Evolutionary conservation across 2,797 vertebrate species (phyloP), one percentile per base, ranked within the genome.

Genomic region (Clarias pachynema): DNA sequence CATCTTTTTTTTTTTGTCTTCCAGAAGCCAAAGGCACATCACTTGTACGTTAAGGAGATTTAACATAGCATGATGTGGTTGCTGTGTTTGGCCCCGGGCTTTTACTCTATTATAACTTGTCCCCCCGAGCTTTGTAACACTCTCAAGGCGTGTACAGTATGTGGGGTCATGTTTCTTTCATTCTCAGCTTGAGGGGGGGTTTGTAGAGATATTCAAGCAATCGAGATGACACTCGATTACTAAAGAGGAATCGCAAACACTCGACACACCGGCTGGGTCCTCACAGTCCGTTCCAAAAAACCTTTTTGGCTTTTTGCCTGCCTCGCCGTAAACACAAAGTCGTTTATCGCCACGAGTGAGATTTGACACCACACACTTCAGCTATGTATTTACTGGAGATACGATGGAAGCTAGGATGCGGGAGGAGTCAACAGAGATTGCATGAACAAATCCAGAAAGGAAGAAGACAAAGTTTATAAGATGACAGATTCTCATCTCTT

Each of bases 381-480:
- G 18, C 1, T 9, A 0, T 53, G 10, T 53, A 26, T 57, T 26
- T 75, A 53, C 49, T 29, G 26, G 26, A 75, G 73, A 75, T 75
- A 57, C 3, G 49, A 57, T 31, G 8, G 53, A 56, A 75, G n/a
- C 49, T 56, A 22, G 31, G 26, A 56, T 57, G 29, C 18, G 3
- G 31, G 24, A 75, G 26, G 8, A 75, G 73, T 77, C 57, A 75
- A 75, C 49, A 57, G 49, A 75, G 73, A 75, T 20, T 31, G 44
- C 24, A 18, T 31, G 26, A 3, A 57, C 9, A 29, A 75, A 53
- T 57, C 49, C 49, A 31, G 31, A 31, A 31, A 31, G 31, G 31
- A 31, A 31, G 57, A 59, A 22, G 20, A 40, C 6, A 6, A 6
- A 59, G 57, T 18, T 16, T 59, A 14, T 5, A 53, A 49, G 70